Conservation (phyloP, 1,140 invertebrate species). For the Platorchestia sp. region DNA sequence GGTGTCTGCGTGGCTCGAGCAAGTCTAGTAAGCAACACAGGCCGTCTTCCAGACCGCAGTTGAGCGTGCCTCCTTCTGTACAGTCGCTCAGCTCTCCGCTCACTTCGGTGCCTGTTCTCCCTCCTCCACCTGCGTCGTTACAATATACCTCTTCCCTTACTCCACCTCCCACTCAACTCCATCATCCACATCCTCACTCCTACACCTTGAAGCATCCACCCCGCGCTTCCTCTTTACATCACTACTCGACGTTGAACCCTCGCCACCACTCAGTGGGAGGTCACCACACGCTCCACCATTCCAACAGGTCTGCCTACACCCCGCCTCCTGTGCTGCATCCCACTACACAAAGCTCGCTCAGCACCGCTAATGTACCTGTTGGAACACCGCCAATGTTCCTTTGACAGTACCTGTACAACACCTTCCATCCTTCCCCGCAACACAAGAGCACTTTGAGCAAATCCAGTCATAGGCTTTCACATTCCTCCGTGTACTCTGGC, state of each 20-base stretch:
- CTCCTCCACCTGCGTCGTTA: not conserved
- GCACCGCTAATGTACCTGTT: conserved; percentile 56
- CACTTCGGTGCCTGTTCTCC: conserved; percentile 23
- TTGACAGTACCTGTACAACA: conserved; percentile 81
- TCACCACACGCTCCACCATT: conserved; percentile 39
- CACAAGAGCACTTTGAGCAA: conserved; percentile 38
- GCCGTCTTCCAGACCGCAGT: conserved; percentile 9
- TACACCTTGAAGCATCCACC: conserved; percentile 39
- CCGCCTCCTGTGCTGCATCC: conserved; percentile 65
- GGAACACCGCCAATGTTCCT: conserved; percentile 74
- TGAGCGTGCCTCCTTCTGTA: not conserved
- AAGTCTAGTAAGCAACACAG: conserved; percentile 31
- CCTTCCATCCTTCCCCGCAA: conserved; percentile 40
- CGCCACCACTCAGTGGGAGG: not conserved
- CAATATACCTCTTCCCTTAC: conserved; percentile 21
- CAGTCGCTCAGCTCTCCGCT: conserved; percentile 26
- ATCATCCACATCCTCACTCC: conserved; percentile 13
- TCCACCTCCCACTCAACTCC: conserved; percentile 48
- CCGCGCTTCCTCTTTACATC: conserved; percentile 39
- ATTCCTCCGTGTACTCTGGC: conserved; percentile 25
- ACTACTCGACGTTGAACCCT: conserved; percentile 1
- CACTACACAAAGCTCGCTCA: conserved; percentile 50
- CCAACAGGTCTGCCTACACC: conserved; percentile 39
- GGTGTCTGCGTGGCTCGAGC: conserved; percentile 13
- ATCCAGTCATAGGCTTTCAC: conserved; percentile 42